Percentiles rank a stretch among this genome's conserved stretches.
These are phyloP conservation scores for Ceratina calcarata DNA, from an alignment of 1,140 invertebrate genomes.

Conservation along the genomic window DNA sequence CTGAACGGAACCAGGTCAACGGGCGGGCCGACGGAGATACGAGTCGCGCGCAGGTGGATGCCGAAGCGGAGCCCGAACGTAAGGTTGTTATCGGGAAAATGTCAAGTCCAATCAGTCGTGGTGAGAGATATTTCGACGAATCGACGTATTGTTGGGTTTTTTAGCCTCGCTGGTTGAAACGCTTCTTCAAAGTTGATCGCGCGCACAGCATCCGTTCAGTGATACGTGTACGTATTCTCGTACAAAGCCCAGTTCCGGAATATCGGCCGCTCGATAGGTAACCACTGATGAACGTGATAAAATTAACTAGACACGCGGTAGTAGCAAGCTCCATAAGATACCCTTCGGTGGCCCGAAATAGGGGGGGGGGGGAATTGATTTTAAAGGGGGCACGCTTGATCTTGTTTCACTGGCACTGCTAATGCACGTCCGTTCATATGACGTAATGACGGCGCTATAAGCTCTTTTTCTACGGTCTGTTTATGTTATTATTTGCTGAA, in stretches of 20 bases:
- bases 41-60: conserved; percentile 46
- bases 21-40: conserved; percentile 10
- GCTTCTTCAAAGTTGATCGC: not conserved
- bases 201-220: not conserved
- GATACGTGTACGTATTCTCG: too few species aligned
- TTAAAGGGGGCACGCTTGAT: conserved; percentile 8
- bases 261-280: conserved; percentile 34
- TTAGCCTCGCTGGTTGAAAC: too few species aligned
- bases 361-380: too few species aligned
- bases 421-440: not conserved
- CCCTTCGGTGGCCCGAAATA: not conserved
- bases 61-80: conserved; percentile 4
- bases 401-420: conserved; percentile 26
- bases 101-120: conserved; percentile 49
- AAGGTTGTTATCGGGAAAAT: conserved; percentile 57
- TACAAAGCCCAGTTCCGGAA: conserved; percentile 2
- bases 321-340: conserved; percentile 21
- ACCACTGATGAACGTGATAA: conserved; percentile 38
- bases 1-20: conserved; percentile 55
- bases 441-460: not conserved
- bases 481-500: not conserved
- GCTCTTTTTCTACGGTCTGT: not conserved
- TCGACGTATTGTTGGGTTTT: conserved; percentile 28
- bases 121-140: conserved; percentile 44
- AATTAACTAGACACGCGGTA: conserved; percentile 45